A percentile compares a stretch with the other conserved stretches of the same genome.
Conservation (phyloP, 2,888 invertebrate species). For the Mesochorus sp. region DNA sequence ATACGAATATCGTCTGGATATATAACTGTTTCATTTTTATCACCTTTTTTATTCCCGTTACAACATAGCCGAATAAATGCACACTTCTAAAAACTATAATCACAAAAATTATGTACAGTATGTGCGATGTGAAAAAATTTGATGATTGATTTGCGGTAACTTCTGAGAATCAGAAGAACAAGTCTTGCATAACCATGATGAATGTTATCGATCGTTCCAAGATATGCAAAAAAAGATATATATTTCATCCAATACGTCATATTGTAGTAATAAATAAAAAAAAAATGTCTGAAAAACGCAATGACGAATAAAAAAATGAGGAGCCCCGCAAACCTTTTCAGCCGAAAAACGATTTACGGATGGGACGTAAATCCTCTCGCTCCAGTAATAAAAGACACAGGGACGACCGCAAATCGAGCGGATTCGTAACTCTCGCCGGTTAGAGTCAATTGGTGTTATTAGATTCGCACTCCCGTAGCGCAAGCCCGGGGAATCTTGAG, state of each 20-base stretch:
- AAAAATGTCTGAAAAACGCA: no score
- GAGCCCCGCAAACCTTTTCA: neutral
- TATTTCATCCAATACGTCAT: neutral
- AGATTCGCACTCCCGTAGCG: constrained; percentile 80
- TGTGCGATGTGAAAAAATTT: no score
- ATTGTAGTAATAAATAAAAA: constrained; percentile 8
- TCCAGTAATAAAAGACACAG: constrained; percentile 63
- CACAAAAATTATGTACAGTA: no score
- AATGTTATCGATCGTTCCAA: constrained; percentile 7
- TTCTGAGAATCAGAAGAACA: no score
- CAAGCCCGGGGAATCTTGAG: constrained; percentile 69
- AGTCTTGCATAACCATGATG: no score
- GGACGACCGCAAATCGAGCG: constrained; percentile 77
- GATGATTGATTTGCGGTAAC: no score
- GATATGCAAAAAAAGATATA: neutral
- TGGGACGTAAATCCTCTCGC: constrained; percentile 19
- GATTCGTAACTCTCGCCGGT: constrained; percentile 42
- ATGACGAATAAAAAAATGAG: neutral
- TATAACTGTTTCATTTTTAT: no score
- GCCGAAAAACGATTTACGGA: constrained; percentile 2
- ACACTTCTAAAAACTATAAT: no score
- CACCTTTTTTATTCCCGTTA: no score
- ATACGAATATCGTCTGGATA: constrained; percentile 17
- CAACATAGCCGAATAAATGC: no score
- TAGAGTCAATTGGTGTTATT: constrained; percentile 81